Base-by-base conservation (phyloP, 1,140 invertebrate species). In the Hermetia illucens region DNA sequence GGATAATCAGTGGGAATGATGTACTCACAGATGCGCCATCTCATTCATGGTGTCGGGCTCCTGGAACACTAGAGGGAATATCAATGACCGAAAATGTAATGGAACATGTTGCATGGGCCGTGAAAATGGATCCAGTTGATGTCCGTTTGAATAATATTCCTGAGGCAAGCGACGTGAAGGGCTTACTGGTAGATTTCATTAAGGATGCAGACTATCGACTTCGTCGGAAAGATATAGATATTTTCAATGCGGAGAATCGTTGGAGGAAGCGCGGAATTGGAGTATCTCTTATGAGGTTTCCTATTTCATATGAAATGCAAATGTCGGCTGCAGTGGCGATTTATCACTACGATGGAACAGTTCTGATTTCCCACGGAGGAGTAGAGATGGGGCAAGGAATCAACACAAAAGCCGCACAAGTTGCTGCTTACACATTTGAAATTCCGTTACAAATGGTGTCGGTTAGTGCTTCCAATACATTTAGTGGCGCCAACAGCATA, bases 301-400 rank as follows among this genome's bases (percentile, higher is more conserved):
- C 64, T 0, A 46, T 72, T 1, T 31, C 40, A 9, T 63, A 56
- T 36, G 65, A 53, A 32, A 68, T 67, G 3, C 61, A 68, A 27
- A 74, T 63, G 42, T 65, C 69, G 40, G 66, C 66, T 0, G 57
- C 71, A 4, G 68, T 82, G 1, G 66, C 72, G n/a, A 68, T 82
- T 22, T 77, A 74, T 50, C 69, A 71, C 37, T 49, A 61, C 0
- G 79, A 82, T 57, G 78, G 78, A 25, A 75, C 74, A 2, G 77
- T 82, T 6, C 65, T 70, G 8, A 52, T 82, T 15, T 58, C 62
- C 22, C 73, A 79, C 46, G 76, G 72, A 25, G 80, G 79, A 10
- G 69, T 80, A 21, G 79, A 85, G 61, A 72, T 73, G 46, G 81
- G 80, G 5, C 80, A 83, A 61, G 79, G 80, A 54, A 74, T 89